phyloP scores from a whole-genome alignment of 2,888 invertebrate genomes.

The Kryphioiulus occultus region DNA sequence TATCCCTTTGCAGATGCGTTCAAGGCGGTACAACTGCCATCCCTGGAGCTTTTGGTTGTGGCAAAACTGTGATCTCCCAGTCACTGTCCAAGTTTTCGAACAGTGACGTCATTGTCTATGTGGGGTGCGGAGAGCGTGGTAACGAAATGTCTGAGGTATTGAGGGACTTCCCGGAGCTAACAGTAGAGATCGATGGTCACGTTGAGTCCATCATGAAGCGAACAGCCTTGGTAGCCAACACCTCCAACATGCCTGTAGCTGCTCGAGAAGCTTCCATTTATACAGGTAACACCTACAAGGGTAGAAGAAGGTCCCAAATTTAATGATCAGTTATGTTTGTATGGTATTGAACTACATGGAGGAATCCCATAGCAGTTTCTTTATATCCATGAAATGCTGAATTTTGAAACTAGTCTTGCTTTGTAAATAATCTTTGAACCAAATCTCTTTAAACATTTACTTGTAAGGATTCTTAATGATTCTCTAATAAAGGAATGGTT shows the following conservation, averaged over 20 bases:
- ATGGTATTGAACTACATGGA: constrained; percentile 62
- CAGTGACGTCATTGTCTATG: constrained; percentile 99
- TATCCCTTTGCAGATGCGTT: constrained; percentile 74
- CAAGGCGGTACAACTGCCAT: constrained; percentile 99
- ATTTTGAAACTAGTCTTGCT: too few relatives aligned
- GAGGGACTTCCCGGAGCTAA: constrained; percentile 97
- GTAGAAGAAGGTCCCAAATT: constrained; percentile 56
- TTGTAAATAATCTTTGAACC: too few relatives aligned
- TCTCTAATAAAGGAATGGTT: too few relatives aligned
- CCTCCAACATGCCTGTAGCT: constrained; percentile 99
- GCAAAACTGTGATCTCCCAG: constrained; percentile 99
- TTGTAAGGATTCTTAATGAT: too few relatives aligned
- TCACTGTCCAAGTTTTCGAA: constrained; percentile 99
- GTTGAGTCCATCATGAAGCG: constrained; percentile 99
- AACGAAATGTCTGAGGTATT: constrained; percentile 99
- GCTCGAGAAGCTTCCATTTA: constrained; percentile 99
- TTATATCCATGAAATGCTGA: too few relatives aligned
- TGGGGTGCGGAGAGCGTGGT: constrained; percentile 99
- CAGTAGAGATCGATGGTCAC: constrained; percentile 93
- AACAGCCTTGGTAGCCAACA: constrained; percentile 98
- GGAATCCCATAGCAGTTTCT: too few relatives aligned
- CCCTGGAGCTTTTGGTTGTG: constrained; percentile 99
- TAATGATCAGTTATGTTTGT: background rate
- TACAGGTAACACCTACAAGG: constrained; percentile 69
- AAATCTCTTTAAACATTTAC: too few relatives aligned